Evolutionary conservation across 1,140 invertebrate genomes (phyloP).

Genomic region (Trissolcus basalis): DNA sequence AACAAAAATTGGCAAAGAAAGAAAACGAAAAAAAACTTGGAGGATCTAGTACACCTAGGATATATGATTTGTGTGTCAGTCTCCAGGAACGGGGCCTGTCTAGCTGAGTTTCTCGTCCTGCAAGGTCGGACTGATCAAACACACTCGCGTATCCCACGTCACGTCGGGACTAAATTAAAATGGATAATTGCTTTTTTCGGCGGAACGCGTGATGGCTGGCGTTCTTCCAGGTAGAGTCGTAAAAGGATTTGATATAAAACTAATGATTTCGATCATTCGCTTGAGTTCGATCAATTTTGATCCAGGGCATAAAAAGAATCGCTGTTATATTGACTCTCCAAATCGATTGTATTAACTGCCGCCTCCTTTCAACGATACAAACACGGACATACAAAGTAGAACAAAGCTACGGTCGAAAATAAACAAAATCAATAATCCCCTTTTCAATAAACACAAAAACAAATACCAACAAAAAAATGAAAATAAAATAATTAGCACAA

Average conservation of each 20-base stretch:
- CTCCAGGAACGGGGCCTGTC: slow-evolving; percentile 43
- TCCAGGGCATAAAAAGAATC: slow-evolving; percentile 34
- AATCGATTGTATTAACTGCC: slow-evolving; percentile 10
- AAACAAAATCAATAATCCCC: no score
- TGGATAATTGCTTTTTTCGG: slow-evolving; percentile 62
- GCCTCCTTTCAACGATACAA: slow-evolving; percentile 51
- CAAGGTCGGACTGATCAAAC: slow-evolving; percentile 64
- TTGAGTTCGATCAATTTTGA: slow-evolving; percentile 55
- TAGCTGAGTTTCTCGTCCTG: slow-evolving; percentile 25
- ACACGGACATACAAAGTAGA: slow-evolving; percentile 34
- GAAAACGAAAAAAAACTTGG: slow-evolving; percentile 3
- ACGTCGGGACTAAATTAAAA: slow-evolving; percentile 61
- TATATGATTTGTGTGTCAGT: slow-evolving; percentile 62
- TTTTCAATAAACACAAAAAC: slow-evolving; percentile 24
- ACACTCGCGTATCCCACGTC: slow-evolving; percentile 59
- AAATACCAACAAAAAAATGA: slow-evolving; percentile 15
- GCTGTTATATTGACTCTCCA: slow-evolving; percentile 32
- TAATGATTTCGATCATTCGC: slow-evolving; percentile 60
- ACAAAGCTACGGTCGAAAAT: slow-evolving; percentile 38
- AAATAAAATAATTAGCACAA: slow-evolving; percentile 1
- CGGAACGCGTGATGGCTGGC: slow-evolving; percentile 50
- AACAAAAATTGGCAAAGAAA: not conserved
- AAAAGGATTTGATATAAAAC: slow-evolving; percentile 64
- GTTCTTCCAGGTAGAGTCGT: slow-evolving; percentile 62
- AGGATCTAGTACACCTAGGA: slow-evolving; percentile 29